phyloP scores from a whole-genome alignment of 2,888 invertebrate species.

The Hypomecis atomaria region DNA sequence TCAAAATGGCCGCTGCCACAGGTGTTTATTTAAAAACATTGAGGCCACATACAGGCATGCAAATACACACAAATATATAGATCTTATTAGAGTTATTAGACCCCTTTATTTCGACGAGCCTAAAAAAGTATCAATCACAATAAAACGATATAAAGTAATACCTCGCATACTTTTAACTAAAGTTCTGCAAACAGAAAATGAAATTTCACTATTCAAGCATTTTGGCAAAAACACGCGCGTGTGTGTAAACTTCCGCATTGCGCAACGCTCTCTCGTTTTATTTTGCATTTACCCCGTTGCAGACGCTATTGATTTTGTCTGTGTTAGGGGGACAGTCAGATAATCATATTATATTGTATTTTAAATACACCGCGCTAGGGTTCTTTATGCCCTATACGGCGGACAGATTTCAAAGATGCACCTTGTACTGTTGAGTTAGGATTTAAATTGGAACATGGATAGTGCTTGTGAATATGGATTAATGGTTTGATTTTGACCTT shows the following conservation, averaged over 20 bases:
- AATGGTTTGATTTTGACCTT: conserved; percentile 47
- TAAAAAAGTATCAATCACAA: too few species aligned
- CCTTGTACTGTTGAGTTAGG: conserved; percentile 32
- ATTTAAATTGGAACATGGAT: conserved; percentile 25
- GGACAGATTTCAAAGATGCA: conserved; percentile 17
- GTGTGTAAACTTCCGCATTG: conserved; percentile 50
- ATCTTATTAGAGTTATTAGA: too few species aligned
- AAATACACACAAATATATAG: too few species aligned
- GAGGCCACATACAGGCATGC: too few species aligned
- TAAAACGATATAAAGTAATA: too few species aligned
- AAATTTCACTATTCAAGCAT: conserved; percentile 26
- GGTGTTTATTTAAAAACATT: too few species aligned
- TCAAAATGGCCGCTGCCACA: too few species aligned
- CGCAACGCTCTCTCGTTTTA: conserved; percentile 51
- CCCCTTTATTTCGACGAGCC: too few species aligned
- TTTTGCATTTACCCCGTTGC: conserved; percentile 73
- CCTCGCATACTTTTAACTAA: not conserved
- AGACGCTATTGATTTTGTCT: conserved; percentile 84
- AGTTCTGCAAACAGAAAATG: conserved; percentile 1
- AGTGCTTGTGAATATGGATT: conserved; percentile 36
- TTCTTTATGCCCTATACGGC: conserved; percentile 47
- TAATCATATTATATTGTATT: conserved; percentile 82
- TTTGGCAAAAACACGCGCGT: conserved; percentile 28
- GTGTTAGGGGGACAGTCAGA: conserved; percentile 81
- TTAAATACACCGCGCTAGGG: conserved; percentile 75